Conservation (phyloP, 64 coral and sea anemone species). For the Astreopora myriophthalma region DNA sequence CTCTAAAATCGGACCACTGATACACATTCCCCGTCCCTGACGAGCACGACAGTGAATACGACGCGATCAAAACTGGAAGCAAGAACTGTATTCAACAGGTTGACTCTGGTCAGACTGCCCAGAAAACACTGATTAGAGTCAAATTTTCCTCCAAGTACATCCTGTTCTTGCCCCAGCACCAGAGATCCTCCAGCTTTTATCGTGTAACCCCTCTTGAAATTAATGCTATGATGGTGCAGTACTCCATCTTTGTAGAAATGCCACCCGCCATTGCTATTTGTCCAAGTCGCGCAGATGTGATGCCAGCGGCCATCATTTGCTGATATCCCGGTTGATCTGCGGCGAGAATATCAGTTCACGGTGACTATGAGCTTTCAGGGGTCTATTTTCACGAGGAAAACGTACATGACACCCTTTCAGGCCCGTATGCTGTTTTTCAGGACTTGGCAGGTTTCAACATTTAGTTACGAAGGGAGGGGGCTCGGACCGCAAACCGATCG, state of each 20-base stretch:
- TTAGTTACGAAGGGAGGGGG: no score
- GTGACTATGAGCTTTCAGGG: no score
- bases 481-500: no score
- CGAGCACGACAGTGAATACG: neutral
- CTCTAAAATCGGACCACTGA: neutral
- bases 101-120: neutral
- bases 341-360: neutral
- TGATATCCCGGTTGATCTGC: neutral
- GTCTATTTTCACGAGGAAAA: no score
- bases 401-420: no score
- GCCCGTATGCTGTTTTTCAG: no score
- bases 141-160: conserved; percentile 72
- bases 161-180: conserved; percentile 35
- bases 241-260: conserved; percentile 41
- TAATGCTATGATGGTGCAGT: no score
- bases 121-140: conserved; percentile 23
- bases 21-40: neutral
- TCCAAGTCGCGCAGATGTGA: conserved; percentile 42
- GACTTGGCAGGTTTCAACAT: no score
- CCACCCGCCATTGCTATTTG: neutral
- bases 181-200: conserved; percentile 41
- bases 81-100: neutral
- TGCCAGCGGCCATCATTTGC: conserved; percentile 33
- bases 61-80: neutral
- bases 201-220: neutral